Evolutionary conservation across 2,797 vertebrate genomes (phyloP).

Genomic region (Carcharodon carcharias): DNA sequence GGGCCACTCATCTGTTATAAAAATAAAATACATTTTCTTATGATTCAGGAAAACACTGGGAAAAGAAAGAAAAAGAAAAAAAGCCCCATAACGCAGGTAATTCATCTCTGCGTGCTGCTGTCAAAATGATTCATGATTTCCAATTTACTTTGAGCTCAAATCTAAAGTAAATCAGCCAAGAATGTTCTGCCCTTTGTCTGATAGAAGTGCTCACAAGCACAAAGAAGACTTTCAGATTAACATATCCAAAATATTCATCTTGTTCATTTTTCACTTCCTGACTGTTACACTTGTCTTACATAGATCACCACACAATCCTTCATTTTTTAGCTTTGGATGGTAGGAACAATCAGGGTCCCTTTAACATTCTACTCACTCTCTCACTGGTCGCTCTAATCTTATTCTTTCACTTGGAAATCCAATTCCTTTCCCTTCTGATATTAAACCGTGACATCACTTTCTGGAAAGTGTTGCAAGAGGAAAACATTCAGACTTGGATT

Average conservation of each 20-base stretch:
- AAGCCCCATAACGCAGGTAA: constrained; percentile 61
- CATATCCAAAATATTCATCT: constrained; percentile 61
- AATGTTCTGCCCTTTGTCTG: constrained; percentile 53
- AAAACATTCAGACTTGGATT: neutral
- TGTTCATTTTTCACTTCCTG: constrained; percentile 52
- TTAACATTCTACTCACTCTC: constrained; percentile 35
- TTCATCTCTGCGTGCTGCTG: constrained; percentile 61
- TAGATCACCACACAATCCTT: constrained; percentile 51
- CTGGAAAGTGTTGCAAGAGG: neutral
- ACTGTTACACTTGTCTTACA: constrained; percentile 49
- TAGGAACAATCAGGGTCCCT: constrained; percentile 37
- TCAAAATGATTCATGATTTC: constrained; percentile 74
- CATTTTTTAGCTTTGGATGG: constrained; percentile 30
- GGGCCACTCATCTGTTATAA: constrained; percentile 52
- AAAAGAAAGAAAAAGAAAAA: constrained; percentile 46
- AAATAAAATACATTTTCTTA: constrained; percentile 54
- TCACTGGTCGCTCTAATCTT: constrained; percentile 38
- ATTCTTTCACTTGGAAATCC: constrained; percentile 23
- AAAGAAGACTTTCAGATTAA: constrained; percentile 54
- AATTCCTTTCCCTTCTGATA: neutral
- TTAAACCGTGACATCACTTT: neutral
- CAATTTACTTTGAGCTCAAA: constrained; percentile 66
- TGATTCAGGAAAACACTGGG: constrained; percentile 52
- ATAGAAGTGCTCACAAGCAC: constrained; percentile 50
- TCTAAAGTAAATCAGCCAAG: constrained; percentile 66